phyloP scores from a whole-genome alignment of 2,113 vertebrate species.

The Oxyura jamaicensis region DNA sequence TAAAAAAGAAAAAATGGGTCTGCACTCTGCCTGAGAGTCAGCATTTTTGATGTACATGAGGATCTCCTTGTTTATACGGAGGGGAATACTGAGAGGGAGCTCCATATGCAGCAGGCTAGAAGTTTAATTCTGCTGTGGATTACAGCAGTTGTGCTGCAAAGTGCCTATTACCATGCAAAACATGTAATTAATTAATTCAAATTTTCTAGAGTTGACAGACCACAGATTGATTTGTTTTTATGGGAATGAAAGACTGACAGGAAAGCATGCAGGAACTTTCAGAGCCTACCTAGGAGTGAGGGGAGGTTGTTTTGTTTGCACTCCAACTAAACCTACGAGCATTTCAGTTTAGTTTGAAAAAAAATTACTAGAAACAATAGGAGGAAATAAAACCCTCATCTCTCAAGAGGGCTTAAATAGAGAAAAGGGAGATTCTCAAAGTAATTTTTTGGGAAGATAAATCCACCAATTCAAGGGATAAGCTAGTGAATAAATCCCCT shows the following conservation, averaged over 20 bases:
- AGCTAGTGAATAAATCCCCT: background rate
- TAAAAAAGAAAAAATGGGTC: background rate
- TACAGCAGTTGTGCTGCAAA: background rate
- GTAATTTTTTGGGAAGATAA: background rate
- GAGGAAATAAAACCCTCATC: background rate
- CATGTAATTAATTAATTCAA: slow-evolving; percentile 35
- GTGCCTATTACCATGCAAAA: slow-evolving; percentile 30
- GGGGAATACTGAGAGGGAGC: background rate
- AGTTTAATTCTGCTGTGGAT: background rate
- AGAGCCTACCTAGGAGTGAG: background rate
- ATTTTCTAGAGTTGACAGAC: slow-evolving; percentile 33
- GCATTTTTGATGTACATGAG: background rate
- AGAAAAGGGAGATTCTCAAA: background rate
- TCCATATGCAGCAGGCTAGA: background rate
- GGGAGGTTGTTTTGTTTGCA: background rate
- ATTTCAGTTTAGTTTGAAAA: background rate
- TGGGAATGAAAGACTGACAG: background rate
- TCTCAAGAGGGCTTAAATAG: background rate
- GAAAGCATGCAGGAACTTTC: background rate
- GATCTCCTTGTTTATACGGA: slow-evolving; percentile 15
- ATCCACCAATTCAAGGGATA: background rate
- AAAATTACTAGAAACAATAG: background rate
- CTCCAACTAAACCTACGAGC: background rate
- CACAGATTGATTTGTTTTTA: background rate
- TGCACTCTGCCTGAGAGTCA: background rate